phyloP scores from a whole-genome alignment of 2,113 vertebrate genomes.

The Pygoscelis antarcticus region DNA sequence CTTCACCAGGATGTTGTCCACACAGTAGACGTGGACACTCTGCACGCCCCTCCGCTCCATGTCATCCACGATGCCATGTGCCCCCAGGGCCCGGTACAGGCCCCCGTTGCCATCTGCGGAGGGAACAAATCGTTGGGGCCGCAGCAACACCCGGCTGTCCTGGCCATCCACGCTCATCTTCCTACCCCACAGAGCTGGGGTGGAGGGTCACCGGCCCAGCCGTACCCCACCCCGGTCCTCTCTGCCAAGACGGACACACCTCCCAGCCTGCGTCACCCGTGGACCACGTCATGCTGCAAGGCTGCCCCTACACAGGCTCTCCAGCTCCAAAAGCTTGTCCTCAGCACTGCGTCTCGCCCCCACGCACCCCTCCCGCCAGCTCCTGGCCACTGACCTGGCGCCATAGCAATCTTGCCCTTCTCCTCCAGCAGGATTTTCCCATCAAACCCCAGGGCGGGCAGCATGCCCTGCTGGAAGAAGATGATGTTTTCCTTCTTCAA shows the following conservation, averaged over 20 bases:
- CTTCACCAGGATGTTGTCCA: constrained; percentile 96
- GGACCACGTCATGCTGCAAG: accelerated
- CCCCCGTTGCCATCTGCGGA: constrained; percentile 92
- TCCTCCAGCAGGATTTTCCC: constrained; percentile 93
- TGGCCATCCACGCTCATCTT: accelerated
- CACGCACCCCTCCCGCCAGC: accelerated
- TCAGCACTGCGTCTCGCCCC: accelerated
- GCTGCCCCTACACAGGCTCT: not conserved
- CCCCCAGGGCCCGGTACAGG: constrained; percentile 90
- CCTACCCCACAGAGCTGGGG: not conserved
- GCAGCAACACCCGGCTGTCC: accelerated
- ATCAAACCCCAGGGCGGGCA: constrained; percentile 92
- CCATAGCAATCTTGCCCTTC: constrained; percentile 91
- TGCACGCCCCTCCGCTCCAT: constrained; percentile 86
- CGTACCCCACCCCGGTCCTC: not conserved
- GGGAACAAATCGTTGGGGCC: not conserved
- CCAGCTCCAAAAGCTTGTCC: not conserved
- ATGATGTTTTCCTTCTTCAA: constrained; percentile 84
- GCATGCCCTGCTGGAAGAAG: constrained; percentile 97
- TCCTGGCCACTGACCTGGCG: constrained; percentile 81
- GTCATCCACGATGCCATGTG: constrained; percentile 82
- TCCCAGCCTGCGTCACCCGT: not conserved
- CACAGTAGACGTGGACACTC: constrained; percentile 90
- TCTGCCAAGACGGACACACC: not conserved
- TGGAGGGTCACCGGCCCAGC: not conserved